phyloP scores from a whole-genome alignment of 1,140 invertebrate species.

The Lepidurus couesii region DNA sequence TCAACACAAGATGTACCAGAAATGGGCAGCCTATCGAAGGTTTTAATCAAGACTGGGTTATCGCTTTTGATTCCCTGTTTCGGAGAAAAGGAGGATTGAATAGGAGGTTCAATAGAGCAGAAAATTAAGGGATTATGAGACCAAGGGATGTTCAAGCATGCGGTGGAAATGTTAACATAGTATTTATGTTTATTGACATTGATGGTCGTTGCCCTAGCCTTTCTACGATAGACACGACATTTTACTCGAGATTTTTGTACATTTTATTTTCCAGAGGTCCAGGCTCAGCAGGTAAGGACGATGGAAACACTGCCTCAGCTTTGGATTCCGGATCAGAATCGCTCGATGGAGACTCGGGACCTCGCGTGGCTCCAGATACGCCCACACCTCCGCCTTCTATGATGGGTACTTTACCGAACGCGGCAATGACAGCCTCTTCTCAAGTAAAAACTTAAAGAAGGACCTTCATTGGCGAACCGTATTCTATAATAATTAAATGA shows the following conservation, averaged over 20 bases:
- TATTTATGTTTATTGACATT: background rate
- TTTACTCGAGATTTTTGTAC: background rate
- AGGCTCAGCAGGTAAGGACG: conserved; percentile 38
- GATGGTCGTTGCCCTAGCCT: background rate
- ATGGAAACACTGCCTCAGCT: conserved; percentile 35
- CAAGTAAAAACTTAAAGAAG: background rate
- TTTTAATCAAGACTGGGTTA: conserved; percentile 13
- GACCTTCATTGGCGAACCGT: background rate
- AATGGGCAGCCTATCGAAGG: conserved; percentile 17
- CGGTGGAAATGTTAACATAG: conserved; percentile 5
- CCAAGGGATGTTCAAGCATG: conserved; percentile 2
- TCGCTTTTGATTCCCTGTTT: conserved; percentile 1
- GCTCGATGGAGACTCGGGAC: conserved; percentile 36
- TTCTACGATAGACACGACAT: background rate
- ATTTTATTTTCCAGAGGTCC: conserved; percentile 37
- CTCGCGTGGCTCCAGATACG: conserved; percentile 32
- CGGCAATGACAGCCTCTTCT: background rate
- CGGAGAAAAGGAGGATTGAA: background rate
- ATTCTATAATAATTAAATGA: background rate
- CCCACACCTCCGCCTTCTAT: conserved; percentile 32
- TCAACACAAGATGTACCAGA: background rate
- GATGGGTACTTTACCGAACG: conserved; percentile 19
- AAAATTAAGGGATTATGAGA: background rate
- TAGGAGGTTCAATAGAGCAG: background rate
- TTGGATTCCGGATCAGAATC: conserved; percentile 38